Base-by-base conservation (phyloP, 1,140 invertebrate species). In the Plodia interpunctella region DNA sequence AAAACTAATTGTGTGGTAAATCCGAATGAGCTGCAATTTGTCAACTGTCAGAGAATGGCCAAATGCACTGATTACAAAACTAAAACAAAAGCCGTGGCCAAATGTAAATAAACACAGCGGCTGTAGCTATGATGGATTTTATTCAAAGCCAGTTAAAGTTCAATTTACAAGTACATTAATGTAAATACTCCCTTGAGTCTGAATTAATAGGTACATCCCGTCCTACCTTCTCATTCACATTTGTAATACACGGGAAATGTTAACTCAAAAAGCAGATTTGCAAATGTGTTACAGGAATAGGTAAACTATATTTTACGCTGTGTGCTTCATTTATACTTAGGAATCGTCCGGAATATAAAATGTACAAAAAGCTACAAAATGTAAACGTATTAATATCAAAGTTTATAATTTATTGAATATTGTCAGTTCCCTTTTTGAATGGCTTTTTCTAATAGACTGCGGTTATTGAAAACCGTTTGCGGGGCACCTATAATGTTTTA, bases 401-500 rank as follows among this genome's bases (percentile, higher is more conserved):
- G 6, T 25, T 25, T 25, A 25, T 6, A 25, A 25, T 25, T 25
- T 25, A 25, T 25, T 2, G 6, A 25, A 25, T 25, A 25, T 25
- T 25, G 6, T 25, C 21, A 25, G 21, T 17, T 44, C 8, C 51
- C 11, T 5, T 25, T 53, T 53, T 5, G 21, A 53, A 8, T n/a
- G 20, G 25, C 51, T 25, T 53, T 53, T 25, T 53, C 21, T 15
- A 18, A 53, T 25, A 53, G 51, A 13, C 19, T 28, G 53, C 60
- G 76, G 70, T 85, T 83, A 88, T 88, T 79, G 77, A 85, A 83
- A 83, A 77, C 63, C 80, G 71, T 78, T 80, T 64, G 68, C 64
- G 70, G 74, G 72, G 82, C 73, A 77, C 71, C 72, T 80, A 83
- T 89, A 89, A 87, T 87, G 83, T 87, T 87, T 87, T 87, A 89